Base-by-base conservation (phyloP, 1,140 invertebrate genomes). In the Philotrypesis tridentata region DNA sequence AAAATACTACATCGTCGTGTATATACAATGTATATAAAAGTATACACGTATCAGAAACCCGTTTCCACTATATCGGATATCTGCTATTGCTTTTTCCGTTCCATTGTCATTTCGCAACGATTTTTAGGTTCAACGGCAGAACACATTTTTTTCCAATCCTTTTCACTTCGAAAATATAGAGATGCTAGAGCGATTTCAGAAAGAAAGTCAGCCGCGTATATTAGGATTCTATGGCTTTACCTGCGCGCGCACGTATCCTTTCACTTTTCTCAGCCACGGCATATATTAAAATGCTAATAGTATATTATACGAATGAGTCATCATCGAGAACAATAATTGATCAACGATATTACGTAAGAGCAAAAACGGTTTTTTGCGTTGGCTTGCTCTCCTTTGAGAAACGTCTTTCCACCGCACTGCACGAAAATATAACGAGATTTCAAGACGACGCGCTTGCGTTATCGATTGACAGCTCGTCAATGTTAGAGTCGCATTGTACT, bases 281-380 rank as follows among this genome's bases (percentile, higher is more conserved):
- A 77, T 77, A 65, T 31, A 77, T 40, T 67, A 77, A 12, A 77
- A 43, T 43, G 25, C 21, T 43, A 77, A 43, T 65, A 37, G n/a
- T n/a, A n/a, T n/a, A n/a, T n/a, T 9, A 37, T 60, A 67, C 65
- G 25, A 33, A 77, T 77, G 61, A 77, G 40, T 77, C 60, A 77
- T 77, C 75, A 67, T 76, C 74, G 17, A 23, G 31, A 76, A n/a
- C 60, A 25, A 21, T 76, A 31, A 76, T 76, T 17, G 60, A 21
- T 8, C 21, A 5, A 31, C 9, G 23, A n/a, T n/a, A n/a, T n/a
- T 55, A 74, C 17, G 40, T 21, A 61, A 60, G n/a, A 61, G n/a
- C n/a, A n/a, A 31, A 61, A 65, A 65, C 23, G 25, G 11, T 12
- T 14, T 27, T 29, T 14, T 65, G 27, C 65, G 65, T 21, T 1